Conservation (phyloP, 2,797 vertebrate species). For the Petrocephalus sullivani region DNA sequence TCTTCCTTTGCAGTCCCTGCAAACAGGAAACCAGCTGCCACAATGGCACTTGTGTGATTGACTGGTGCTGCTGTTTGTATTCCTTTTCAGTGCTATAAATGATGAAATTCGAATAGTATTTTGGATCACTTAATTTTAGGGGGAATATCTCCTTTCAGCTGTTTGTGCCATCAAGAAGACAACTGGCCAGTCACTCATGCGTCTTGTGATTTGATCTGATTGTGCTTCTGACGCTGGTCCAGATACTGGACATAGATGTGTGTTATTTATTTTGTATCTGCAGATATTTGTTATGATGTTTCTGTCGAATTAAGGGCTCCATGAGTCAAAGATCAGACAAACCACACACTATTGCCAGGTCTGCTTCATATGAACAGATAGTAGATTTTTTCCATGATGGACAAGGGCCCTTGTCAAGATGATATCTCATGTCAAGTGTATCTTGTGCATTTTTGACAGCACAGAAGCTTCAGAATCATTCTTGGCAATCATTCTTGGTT, state of each 20-base stretch:
- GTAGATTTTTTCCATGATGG: not conserved
- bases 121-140: not conserved
- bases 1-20: not conserved
- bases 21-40: not conserved
- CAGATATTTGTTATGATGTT: not conserved
- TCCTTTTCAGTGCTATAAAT: not conserved
- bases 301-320: not conserved
- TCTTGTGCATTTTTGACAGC: not conserved
- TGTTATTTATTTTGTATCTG: not conserved
- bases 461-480: not conserved
- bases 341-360: not conserved
- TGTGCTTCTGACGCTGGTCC: not conserved
- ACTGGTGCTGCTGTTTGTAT: not conserved
- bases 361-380: not conserved
- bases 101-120: not conserved
- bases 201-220: not conserved
- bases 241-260: not conserved
- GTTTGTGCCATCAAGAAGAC: not conserved
- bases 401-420: not conserved
- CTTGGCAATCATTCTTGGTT: not conserved
- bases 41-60: not conserved
- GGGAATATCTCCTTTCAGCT: not conserved
- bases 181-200: not conserved
- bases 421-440: not conserved
- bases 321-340: constrained; percentile 1